Evolutionary conservation across 2,888 invertebrate genomes (phyloP).

Genomic region (Microctonus hyperodae): DNA sequence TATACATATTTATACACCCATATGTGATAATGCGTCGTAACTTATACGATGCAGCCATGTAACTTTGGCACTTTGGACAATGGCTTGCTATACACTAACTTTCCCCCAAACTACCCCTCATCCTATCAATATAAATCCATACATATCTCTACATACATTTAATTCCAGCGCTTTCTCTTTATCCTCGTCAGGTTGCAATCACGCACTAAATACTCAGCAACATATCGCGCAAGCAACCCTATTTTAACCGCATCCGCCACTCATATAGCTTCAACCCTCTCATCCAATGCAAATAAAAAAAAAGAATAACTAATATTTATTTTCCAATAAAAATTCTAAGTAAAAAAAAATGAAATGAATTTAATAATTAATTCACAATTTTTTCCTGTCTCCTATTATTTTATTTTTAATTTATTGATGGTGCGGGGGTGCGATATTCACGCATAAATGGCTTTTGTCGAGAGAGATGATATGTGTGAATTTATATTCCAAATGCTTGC

Average conservation of each 20-base stretch:
- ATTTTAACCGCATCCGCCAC: slow-evolving; percentile 7
- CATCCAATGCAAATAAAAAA: too few species aligned
- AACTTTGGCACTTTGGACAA: slow-evolving; percentile 60
- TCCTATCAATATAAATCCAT: neutral
- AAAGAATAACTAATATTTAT: neutral
- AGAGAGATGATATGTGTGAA: too few species aligned
- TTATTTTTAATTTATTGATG: too few species aligned
- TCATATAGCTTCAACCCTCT: slow-evolving; percentile 25
- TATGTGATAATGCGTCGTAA: slow-evolving; percentile 48
- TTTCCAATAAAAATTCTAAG: too few species aligned
- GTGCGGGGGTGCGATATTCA: too few species aligned
- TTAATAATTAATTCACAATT: too few species aligned
- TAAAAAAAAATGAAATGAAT: too few species aligned
- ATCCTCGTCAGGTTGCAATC: slow-evolving; percentile 38
- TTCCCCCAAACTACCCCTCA: slow-evolving; percentile 7
- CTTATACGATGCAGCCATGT: slow-evolving; percentile 51
- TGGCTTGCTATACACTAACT: slow-evolving; percentile 38
- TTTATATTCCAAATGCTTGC: slow-evolving; percentile 49
- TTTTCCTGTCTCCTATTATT: too few species aligned
- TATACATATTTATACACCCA: too few species aligned
- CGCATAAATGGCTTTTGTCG: too few species aligned
- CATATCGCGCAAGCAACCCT: neutral
- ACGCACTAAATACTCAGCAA: slow-evolving; percentile 45
- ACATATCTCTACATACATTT: slow-evolving; percentile 9
- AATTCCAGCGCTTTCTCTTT: too few species aligned